Evolutionary conservation across 1,140 invertebrate genomes (phyloP).

Genomic region (Cydia amplana): DNA sequence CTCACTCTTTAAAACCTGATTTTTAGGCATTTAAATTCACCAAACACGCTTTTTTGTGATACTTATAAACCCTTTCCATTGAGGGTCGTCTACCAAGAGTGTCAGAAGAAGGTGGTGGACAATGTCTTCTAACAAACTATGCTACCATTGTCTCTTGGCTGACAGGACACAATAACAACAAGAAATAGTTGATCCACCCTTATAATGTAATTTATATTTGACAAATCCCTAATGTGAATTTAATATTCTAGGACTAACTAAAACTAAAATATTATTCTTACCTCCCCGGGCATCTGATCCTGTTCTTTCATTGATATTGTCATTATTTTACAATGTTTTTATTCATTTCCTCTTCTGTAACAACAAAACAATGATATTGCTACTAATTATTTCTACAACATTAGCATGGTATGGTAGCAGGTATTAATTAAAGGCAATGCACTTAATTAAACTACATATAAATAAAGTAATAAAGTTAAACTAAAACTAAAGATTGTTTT

Average conservation of each 20-base stretch:
- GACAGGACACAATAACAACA: too few species aligned
- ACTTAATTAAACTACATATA: too few species aligned
- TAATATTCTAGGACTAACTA: background rate
- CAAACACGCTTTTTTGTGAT: too few species aligned
- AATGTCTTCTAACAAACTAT: too few species aligned
- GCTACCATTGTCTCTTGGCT: too few species aligned
- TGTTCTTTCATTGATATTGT: slow-evolving; percentile 78
- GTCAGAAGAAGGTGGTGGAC: too few species aligned
- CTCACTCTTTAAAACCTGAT: too few species aligned
- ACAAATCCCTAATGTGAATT: background rate
- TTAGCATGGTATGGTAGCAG: background rate
- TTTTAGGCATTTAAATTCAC: too few species aligned
- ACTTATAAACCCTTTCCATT: too few species aligned
- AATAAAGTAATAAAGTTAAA: background rate
- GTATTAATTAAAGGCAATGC: background rate
- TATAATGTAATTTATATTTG: too few species aligned
- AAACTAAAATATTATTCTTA: slow-evolving; percentile 43
- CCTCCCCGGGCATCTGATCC: slow-evolving; percentile 73
- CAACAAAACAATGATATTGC: slow-evolving; percentile 38
- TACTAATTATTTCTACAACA: background rate
- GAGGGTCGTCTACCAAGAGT: too few species aligned
- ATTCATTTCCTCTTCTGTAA: slow-evolving; percentile 66
- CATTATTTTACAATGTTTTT: slow-evolving; percentile 70
- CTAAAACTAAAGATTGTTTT: background rate
- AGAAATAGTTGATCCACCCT: too few species aligned